Percentiles rank a stretch among this genome's conserved stretches.
Conservation (phyloP, 1,140 invertebrate species). For the Drosophila kanapiae region DNA sequence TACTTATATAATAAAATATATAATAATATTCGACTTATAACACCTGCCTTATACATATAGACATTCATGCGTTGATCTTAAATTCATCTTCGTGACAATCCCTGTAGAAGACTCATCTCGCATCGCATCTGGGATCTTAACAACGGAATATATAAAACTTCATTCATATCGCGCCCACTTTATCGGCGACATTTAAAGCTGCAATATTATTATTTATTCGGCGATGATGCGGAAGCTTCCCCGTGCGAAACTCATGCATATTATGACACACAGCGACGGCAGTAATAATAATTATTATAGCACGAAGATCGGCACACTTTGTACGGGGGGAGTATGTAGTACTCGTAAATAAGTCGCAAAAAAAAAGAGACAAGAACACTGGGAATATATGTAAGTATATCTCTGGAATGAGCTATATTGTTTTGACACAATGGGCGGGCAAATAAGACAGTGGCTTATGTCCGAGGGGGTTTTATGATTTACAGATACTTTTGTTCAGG, state of each 20-base stretch:
- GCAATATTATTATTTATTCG: constrained; percentile 33
- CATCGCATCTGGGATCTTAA: constrained; percentile 26
- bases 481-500: not conserved
- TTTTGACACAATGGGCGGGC: constrained; percentile 51
- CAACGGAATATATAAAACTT: constrained; percentile 35
- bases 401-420: constrained; percentile 18
- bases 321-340: constrained; percentile 31
- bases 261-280: constrained; percentile 43
- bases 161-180: constrained; percentile 51
- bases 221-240: constrained; percentile 51
- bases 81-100: constrained; percentile 14
- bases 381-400: constrained; percentile 4
- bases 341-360: constrained; percentile 2
- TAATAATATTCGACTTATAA: constrained; percentile 1
- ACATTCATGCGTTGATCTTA: constrained; percentile 1
- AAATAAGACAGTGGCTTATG: not conserved
- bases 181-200: constrained; percentile 16
- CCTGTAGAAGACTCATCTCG: constrained; percentile 28
- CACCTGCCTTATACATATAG: not conserved
- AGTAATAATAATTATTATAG: constrained; percentile 49
- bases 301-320: constrained; percentile 56
- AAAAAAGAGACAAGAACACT: constrained; percentile 1
- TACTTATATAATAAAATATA: not conserved
- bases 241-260: constrained; percentile 32
- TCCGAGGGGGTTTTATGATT: not conserved